Conservation (phyloP, 2,888 invertebrate genomes). For the Tetragnatha montana region DNA sequence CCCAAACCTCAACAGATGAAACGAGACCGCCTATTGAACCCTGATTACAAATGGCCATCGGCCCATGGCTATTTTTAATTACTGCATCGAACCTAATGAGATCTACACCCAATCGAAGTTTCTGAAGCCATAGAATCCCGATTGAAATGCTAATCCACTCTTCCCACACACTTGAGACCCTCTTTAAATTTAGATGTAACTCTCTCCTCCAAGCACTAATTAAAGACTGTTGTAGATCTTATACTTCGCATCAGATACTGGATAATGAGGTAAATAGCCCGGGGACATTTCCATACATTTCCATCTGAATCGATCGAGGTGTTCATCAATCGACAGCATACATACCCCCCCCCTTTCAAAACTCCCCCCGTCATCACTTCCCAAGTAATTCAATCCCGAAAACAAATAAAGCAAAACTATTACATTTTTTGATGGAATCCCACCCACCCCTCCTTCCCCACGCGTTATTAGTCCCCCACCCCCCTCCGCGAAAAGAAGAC, state of each 20-base stretch:
- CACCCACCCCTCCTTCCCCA: neutral
- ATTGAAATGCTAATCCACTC: no score
- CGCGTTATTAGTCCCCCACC: constrained; percentile 30
- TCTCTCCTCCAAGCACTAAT: constrained; percentile 18
- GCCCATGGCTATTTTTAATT: no score
- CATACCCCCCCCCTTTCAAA: neutral
- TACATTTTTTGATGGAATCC: constrained; percentile 31
- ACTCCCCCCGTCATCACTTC: neutral
- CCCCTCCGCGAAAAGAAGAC: constrained; percentile 25
- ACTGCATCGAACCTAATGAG: no score
- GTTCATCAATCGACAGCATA: neutral
- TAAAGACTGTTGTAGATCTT: constrained; percentile 12
- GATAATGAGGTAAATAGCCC: constrained; percentile 24
- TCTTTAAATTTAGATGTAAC: constrained; percentile 41
- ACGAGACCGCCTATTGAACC: no score
- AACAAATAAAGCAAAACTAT: neutral
- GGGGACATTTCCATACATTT: constrained; percentile 25
- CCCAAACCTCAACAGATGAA: no score
- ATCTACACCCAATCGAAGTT: no score
- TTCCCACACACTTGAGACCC: neutral
- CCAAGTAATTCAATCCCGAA: constrained; percentile 17
- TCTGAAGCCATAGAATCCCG: no score
- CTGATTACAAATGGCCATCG: no score
- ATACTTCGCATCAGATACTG: constrained; percentile 2
- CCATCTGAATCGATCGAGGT: constrained; percentile 23